Evolutionary conservation across 2,113 vertebrate genomes (phyloP), one percentile per base, ranked within the genome.

Genomic region (Takifugu bimaculatus): DNA sequence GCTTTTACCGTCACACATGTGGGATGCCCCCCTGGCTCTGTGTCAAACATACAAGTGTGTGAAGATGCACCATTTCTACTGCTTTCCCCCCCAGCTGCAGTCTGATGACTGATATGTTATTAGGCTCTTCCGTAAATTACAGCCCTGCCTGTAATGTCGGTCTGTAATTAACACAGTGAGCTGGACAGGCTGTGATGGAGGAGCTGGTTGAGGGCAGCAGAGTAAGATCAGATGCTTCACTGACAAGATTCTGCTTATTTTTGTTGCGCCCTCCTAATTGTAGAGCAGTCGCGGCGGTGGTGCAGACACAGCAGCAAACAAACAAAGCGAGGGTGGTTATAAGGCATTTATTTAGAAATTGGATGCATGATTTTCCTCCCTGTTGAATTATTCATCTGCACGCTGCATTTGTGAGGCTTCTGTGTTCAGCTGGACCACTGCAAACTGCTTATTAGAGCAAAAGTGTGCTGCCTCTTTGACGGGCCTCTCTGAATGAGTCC

Each of bases 371-470:
- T 67, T 74, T 64, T 39, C 49, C 45, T 48, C 62, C 51, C 61
- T 39, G 49, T 42, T 84, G 54, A 79, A 82, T 83, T 63, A 84
- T 83, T 83, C 61, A 83, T 79, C 26, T 32, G 54, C 56, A 69
- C 44, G 42, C 49, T 53, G 45, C 50, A 72, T 83, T 75, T 71
- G 58, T 76, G 68, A 60, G 56, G 54, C 48, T 68, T 63, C 68
- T 68, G 53, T 51, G 28, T 60, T 77, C 57, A 76, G 60, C 71
- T 54, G 26, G 70, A 82, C 72, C 13, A 20, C 50, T 65, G 77
- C 64, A 77, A 77, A 80, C 70, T 67, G 71, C 77, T 86, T 75
- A 77, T 85, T 79, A 76, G 65, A 72, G 57, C 11, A 10, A 64
- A 65, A 78, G 69, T 59, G 63, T 72, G 28, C 44, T 27, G 32